Evolutionary conservation across 2,888 invertebrate genomes (phyloP).

Genomic region (Salpingus planirostris): DNA sequence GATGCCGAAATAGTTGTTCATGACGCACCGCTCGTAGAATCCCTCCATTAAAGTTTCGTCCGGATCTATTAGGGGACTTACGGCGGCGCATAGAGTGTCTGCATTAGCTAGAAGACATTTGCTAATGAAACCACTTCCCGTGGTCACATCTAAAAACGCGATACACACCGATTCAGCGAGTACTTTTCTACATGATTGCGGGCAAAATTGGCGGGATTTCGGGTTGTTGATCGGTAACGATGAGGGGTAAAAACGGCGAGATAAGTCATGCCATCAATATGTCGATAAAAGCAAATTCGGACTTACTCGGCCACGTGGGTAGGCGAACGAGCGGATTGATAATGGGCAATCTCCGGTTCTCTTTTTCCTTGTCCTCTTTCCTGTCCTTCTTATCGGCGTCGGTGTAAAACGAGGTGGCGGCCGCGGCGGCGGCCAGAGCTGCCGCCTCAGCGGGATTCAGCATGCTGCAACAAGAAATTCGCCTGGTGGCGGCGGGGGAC

Average conservation of each 20-base stretch:
- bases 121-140: constrained; percentile 81
- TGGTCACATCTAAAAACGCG: constrained; percentile 51
- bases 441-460: constrained; percentile 64
- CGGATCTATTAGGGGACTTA: constrained; percentile 90
- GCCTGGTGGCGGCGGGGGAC: constrained; percentile 76
- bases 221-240: constrained; percentile 10
- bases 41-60: constrained; percentile 82
- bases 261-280: not conserved
- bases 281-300: not conserved
- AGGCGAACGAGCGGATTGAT: constrained; percentile 82
- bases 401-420: constrained; percentile 47
- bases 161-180: constrained; percentile 17
- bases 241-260: not conserved
- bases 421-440: constrained; percentile 52
- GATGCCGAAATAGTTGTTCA: constrained; percentile 99
- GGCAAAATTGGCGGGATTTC: constrained; percentile 2
- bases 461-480: constrained; percentile 86
- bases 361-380: constrained; percentile 41
- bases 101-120: constrained; percentile 93
- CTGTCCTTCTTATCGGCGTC: constrained; percentile 36
- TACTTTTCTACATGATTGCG: constrained; percentile 2
- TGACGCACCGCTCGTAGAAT: constrained; percentile 87
- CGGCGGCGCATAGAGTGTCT: constrained; percentile 91
- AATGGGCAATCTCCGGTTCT: constrained; percentile 67
- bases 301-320: constrained; percentile 79